Percentiles rank a stretch among this genome's conserved stretches.
Evolutionary conservation across 92 coral and sea anemone genomes (phyloP).

Genomic region (Epizoanthus illoricatus): DNA sequence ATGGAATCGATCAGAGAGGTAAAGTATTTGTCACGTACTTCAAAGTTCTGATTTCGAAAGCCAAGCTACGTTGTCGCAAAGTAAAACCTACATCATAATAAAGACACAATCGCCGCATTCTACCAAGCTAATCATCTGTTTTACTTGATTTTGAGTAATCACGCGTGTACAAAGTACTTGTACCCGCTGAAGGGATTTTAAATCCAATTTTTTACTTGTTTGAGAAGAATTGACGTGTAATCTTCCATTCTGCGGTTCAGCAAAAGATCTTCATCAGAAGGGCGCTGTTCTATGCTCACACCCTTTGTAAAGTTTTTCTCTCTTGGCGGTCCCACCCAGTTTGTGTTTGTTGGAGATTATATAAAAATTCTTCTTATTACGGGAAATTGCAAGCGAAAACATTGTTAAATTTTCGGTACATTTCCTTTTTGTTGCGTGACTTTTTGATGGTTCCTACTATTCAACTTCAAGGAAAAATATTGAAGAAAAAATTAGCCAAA

Average conservation of each 20-base stretch:
- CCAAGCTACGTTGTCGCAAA: neutral
- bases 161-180: neutral
- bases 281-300: constrained; percentile 40
- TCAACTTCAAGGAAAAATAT: no score
- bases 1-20: constrained; percentile 87
- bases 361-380: neutral
- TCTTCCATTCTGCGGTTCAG: neutral
- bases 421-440: neutral
- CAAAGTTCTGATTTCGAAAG: neutral
- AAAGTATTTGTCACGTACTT: neutral
- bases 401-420: neutral
- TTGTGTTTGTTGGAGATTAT: constrained; percentile 14
- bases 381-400: constrained; percentile 4
- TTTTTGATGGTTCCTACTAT: no score
- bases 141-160: no score
- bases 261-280: neutral
- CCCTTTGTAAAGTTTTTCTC: constrained; percentile 23
- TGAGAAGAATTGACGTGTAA: constrained; percentile 10
- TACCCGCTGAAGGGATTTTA: neutral
- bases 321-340: constrained; percentile 30
- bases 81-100: neutral
- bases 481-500: neutral
- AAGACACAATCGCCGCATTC: neutral
- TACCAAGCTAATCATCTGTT: constrained; percentile 2
- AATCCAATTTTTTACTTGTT: constrained; percentile 1